Conservation (phyloP, 2,113 vertebrate species). For the Engraulis encrasicolus region DNA sequence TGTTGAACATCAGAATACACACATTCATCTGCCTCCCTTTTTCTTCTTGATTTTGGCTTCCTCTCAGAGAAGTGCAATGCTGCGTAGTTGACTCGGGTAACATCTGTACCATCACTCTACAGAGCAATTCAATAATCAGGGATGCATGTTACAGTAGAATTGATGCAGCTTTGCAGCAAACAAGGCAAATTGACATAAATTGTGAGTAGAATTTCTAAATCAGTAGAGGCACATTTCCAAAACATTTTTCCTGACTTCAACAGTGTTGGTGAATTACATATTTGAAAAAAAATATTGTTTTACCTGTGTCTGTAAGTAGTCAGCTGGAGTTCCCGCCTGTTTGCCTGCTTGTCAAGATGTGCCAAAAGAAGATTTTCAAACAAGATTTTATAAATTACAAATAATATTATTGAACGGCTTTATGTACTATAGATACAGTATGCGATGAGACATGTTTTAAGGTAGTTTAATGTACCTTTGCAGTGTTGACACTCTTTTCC, state of each 20-base stretch:
- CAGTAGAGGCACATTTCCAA: background rate
- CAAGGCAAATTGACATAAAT: background rate
- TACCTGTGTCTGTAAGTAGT: background rate
- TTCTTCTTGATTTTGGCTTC: too few relatives aligned
- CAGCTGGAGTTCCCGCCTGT: background rate
- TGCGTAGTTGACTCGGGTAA: too few relatives aligned
- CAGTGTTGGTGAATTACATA: too few relatives aligned
- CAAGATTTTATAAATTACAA: background rate
- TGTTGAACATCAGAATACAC: too few relatives aligned
- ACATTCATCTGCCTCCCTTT: too few relatives aligned
- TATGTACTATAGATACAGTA: background rate
- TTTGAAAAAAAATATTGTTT: background rate
- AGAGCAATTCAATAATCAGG: background rate
- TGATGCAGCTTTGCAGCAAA: background rate
- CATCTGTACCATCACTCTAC: background rate
- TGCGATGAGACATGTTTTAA: background rate
- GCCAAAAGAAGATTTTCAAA: background rate
- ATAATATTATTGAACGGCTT: background rate
- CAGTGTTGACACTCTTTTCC: background rate
- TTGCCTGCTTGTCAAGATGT: background rate
- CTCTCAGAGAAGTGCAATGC: too few relatives aligned
- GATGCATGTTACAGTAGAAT: background rate
- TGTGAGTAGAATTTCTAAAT: background rate
- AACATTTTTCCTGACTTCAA: background rate
- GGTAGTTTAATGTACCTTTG: background rate